Evolutionary conservation across 2,888 invertebrate genomes (phyloP).

Genomic region (Polyploca ridens): DNA sequence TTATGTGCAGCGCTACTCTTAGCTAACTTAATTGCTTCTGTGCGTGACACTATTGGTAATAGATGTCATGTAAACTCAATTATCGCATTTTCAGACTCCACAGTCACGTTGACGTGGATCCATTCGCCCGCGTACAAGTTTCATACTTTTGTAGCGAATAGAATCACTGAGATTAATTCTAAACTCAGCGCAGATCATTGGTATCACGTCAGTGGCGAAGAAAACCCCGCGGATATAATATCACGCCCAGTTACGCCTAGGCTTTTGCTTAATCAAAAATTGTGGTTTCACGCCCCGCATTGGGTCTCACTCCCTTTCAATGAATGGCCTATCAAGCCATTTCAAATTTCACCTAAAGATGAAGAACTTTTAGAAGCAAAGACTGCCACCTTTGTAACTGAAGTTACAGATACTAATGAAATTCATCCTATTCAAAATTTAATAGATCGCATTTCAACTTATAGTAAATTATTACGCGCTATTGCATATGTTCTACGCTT

Average conservation of each 20-base stretch:
- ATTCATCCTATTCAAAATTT: background rate
- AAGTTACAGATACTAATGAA: background rate
- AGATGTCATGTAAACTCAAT: too few species aligned
- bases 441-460: background rate
- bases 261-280: conserved; percentile 6
- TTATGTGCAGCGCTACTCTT: too few species aligned
- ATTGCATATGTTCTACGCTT: too few species aligned
- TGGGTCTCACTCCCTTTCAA: background rate
- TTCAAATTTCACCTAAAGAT: background rate
- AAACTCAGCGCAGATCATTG: conserved; percentile 15
- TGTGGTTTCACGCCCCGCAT: conserved; percentile 15
- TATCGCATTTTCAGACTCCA: too few species aligned
- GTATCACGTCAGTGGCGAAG: conserved; percentile 19
- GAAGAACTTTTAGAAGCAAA: background rate
- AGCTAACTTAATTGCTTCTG: too few species aligned
- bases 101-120: background rate
- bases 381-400: background rate
- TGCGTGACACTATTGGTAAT: too few species aligned
- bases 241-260: conserved; percentile 18
- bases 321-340: background rate
- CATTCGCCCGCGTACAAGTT: too few species aligned
- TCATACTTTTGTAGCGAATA: conserved; percentile 24
- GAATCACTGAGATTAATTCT: conserved; percentile 15
- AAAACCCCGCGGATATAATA: conserved; percentile 21
- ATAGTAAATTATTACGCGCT: too few species aligned